Percentiles rank a stretch among this genome's conserved stretches.
phyloP scores from a whole-genome alignment of 2,888 invertebrate species.

The Metalampra italica region DNA sequence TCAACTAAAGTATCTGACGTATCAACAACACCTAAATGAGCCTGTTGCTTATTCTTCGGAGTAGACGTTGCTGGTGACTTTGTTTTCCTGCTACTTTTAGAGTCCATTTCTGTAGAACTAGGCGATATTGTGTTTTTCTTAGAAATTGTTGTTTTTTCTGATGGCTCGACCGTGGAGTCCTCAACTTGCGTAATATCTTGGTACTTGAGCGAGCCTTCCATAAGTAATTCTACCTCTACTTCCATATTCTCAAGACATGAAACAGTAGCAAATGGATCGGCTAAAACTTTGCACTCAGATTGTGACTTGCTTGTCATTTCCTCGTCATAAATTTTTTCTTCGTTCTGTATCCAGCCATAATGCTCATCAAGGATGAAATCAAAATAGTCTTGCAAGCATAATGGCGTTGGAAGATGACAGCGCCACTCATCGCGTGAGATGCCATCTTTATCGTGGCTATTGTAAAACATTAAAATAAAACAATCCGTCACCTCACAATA shows the following conservation, averaged over 20 bases:
- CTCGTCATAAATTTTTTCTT: constrained; percentile 56
- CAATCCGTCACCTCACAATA: constrained; percentile 67
- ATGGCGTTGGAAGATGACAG: constrained; percentile 64
- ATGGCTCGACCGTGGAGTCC: constrained; percentile 12
- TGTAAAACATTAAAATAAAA: constrained; percentile 62
- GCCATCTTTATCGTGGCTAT: constrained; percentile 58
- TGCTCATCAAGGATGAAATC: constrained; percentile 72
- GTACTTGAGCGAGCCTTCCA: constrained; percentile 66
- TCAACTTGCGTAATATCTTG: constrained; percentile 39
- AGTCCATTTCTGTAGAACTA: constrained; percentile 28
- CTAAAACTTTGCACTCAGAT: constrained; percentile 37
- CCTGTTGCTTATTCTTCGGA: constrained; percentile 28
- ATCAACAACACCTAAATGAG: background rate
- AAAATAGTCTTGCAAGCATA: constrained; percentile 76
- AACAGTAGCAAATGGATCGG: constrained; percentile 33
- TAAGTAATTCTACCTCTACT: constrained; percentile 51
- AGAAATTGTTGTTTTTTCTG: background rate
- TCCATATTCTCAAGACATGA: constrained; percentile 51
- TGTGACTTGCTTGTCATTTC: constrained; percentile 28
- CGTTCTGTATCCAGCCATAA: constrained; percentile 65
- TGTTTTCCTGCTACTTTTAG: constrained; percentile 42
- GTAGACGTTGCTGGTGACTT: constrained; percentile 32
- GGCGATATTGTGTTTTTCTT: constrained; percentile 32
- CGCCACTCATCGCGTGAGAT: constrained; percentile 65
- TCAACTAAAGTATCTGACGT: constrained; percentile 17